Conservation (phyloP, 2,888 invertebrate genomes). For the Minunthozetes semirufus region DNA sequence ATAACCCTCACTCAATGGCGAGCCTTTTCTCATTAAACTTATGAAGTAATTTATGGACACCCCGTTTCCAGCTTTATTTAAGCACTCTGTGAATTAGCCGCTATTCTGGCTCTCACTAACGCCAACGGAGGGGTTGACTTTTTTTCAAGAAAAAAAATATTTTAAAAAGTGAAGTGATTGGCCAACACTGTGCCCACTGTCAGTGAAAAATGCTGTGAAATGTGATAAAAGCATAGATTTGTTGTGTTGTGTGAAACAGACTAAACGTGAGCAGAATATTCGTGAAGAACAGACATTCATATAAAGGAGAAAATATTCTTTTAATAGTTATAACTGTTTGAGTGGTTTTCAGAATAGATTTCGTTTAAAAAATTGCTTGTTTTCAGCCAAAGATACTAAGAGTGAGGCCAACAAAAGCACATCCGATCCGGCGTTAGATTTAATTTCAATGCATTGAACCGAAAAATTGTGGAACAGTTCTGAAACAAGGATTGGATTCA, state of each 20-base stretch:
- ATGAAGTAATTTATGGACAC: constrained; percentile 26
- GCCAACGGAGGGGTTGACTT: neutral
- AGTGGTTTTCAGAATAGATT: neutral
- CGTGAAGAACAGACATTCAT: neutral
- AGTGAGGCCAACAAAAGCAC: neutral
- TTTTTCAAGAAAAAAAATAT: neutral
- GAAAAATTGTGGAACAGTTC: constrained; percentile 1
- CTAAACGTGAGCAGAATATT: neutral
- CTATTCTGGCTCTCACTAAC: constrained; percentile 1
- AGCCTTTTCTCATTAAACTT: constrained; percentile 27
- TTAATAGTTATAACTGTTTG: constrained; percentile 3
- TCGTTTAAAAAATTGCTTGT: neutral
- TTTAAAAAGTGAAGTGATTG: neutral
- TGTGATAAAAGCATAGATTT: neutral
- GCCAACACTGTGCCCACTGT: neutral
- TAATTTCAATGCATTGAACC: constrained; percentile 26
- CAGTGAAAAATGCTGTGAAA: neutral
- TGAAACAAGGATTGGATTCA: neutral
- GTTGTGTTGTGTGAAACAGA: neutral
- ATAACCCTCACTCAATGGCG: constrained; percentile 10
- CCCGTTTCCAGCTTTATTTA: constrained; percentile 3
- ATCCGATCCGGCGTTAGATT: constrained; percentile 1
- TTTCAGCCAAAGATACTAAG: neutral
- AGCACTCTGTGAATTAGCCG: neutral
- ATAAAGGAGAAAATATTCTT: neutral